Base-by-base conservation (phyloP, 2,888 invertebrate genomes). In the Punctoribates punctum region DNA sequence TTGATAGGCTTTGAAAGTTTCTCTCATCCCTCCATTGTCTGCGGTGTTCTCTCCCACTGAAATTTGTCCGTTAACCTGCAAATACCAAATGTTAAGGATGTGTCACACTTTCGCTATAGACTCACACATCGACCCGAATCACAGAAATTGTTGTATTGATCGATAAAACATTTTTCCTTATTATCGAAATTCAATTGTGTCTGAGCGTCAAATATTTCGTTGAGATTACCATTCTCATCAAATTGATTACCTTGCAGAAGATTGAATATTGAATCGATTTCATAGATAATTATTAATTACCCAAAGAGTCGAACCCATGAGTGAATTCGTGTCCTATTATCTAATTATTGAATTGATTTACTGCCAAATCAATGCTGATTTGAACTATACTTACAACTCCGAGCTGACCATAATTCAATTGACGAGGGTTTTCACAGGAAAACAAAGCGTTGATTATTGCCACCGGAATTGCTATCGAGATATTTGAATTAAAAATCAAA, bases 21-120 rank as follows among this genome's bases (percentile, higher is more conserved):
- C 93, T 82, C 93, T 92, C 0, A 95, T 83, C 0, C 95, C 95
- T 0, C 94, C 94, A 82, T 94, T 94, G 82, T 94, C 94, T 0
- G 94, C 94, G 79, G 94, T 94, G 82, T 94, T 94, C 83, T 85
- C 85, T 90, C 91, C 91, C 78, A 94, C 85, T 0, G 94, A 94
- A 83, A 91, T 91, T 80, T 91, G 91, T 13, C 94, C 94, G 82
- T 94, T 93, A 0, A 94, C 73, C 76, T 79, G 23, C 5, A 23
- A 23, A 25, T 57, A 6, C n/a, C 15, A 17, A 57, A 25, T 38
- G 60, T 27, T 23, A 57, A 57, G 34, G 3, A 34, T 34, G 4
- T 34, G 4, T 34, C 34, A 34, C 8, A 42, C 42, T 42, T 34
- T n/a, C 5, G 8, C 29, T 23, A 15, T 38, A 9, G 8, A 2